Evolutionary conservation across 2,888 invertebrate species (phyloP).

Genomic region (Callosobruchus maculatus): DNA sequence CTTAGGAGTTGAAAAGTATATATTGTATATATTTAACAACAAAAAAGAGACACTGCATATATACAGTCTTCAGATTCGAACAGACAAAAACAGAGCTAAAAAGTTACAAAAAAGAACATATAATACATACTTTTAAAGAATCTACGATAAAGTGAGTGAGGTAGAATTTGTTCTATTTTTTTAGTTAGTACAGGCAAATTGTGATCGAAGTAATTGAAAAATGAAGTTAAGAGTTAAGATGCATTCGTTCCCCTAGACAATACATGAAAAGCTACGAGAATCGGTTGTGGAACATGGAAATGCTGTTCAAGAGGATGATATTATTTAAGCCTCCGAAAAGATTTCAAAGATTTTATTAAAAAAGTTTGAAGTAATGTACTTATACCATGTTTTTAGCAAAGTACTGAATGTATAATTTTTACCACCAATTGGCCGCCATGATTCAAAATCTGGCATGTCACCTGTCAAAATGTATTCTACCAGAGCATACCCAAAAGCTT

Average conservation of each 20-base stretch:
- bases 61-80: conserved; percentile 42
- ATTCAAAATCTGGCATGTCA: too few relatives aligned
- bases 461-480: too few relatives aligned
- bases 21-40: conserved; percentile 21
- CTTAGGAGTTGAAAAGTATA: conserved; percentile 16
- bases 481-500: background rate
- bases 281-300: background rate
- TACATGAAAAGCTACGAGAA: background rate
- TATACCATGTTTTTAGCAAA: too few relatives aligned
- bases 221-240: background rate
- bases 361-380: too few relatives aligned
- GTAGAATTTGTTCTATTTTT: conserved; percentile 42
- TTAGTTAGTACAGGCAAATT: background rate
- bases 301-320: too few relatives aligned
- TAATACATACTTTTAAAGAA: conserved; percentile 28
- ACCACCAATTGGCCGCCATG: too few relatives aligned
- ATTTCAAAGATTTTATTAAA: too few relatives aligned
- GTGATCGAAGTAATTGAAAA: background rate
- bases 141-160: conserved; percentile 41
- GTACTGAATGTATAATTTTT: too few relatives aligned
- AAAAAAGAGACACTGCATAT: conserved; percentile 25
- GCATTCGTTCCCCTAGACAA: too few relatives aligned
- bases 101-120: conserved; percentile 31
- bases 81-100: conserved; percentile 35
- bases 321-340: too few relatives aligned